A percentile compares a stretch with the other conserved stretches of the same genome.
Evolutionary conservation across 1,140 invertebrate species (phyloP).

Genomic region (Homarus americanus): DNA sequence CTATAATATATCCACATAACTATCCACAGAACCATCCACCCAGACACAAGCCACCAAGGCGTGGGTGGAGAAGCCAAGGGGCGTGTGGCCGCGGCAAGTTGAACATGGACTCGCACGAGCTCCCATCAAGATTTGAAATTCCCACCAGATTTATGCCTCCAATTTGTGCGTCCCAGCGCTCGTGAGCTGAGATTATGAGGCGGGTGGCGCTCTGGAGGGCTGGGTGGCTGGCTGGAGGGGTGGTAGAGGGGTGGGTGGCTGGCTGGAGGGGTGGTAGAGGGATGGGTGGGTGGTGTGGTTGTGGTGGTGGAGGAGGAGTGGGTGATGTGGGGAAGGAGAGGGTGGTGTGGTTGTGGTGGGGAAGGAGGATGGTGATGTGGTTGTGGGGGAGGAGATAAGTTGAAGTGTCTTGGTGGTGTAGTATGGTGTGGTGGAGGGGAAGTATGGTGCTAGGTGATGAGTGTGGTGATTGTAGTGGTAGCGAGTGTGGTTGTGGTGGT

Average conservation of each 20-base stretch:
- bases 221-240: neutral
- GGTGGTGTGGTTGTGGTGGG: neutral
- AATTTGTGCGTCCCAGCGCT: slow-evolving; percentile 67
- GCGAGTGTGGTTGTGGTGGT: neutral
- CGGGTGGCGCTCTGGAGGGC: neutral
- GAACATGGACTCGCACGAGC: slow-evolving; percentile 56
- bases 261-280: neutral
- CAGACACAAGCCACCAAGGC: neutral
- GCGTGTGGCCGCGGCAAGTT: neutral
- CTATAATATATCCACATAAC: neutral
- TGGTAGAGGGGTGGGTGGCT: neutral
- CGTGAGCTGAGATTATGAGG: slow-evolving; percentile 69
- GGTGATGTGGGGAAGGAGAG: neutral
- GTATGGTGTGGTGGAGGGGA: neutral
- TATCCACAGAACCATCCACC: neutral
- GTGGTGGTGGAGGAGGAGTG: neutral
- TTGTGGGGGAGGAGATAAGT: neutral
- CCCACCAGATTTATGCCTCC: slow-evolving; percentile 74
- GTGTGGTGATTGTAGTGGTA: neutral
- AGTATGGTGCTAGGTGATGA: neutral
- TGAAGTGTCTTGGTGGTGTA: neutral
- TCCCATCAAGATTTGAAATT: slow-evolving; percentile 74
- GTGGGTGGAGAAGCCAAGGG: neutral
- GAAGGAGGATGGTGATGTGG: neutral
- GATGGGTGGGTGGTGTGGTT: neutral